These are phyloP conservation scores for Dynastes grantii DNA, from an alignment of 2,888 invertebrate genomes.

Conservation along the genomic window DNA sequence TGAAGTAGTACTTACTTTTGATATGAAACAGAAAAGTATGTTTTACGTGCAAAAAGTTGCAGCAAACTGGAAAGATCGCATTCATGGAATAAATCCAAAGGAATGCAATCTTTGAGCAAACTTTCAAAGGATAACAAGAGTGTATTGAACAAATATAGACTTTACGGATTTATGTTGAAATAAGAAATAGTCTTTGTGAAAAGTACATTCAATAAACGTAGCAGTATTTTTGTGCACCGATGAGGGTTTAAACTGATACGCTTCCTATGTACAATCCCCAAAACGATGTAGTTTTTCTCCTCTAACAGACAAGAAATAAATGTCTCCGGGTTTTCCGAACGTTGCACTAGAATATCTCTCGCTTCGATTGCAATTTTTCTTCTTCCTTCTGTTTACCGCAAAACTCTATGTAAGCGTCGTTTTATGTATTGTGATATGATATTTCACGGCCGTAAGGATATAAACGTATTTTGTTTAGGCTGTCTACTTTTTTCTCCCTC, in stretches of 20 bases:
- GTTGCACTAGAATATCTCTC: slow-evolving; percentile 17
- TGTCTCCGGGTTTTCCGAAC: slow-evolving; percentile 8
- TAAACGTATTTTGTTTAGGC: slow-evolving; percentile 22
- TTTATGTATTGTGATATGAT: background rate
- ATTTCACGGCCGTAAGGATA: slow-evolving; percentile 2
- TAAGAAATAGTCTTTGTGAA: slow-evolving; percentile 9
- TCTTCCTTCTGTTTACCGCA: background rate
- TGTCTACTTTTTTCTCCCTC: slow-evolving; percentile 1
- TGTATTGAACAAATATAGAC: slow-evolving; percentile 20
- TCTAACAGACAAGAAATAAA: slow-evolving; percentile 15
- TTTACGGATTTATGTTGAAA: slow-evolving; percentile 7
- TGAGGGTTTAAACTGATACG: slow-evolving; percentile 21
- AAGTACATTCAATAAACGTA: slow-evolving; percentile 13
- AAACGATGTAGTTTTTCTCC: slow-evolving; percentile 15
- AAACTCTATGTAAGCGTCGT: background rate
- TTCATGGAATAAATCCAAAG: background rate
- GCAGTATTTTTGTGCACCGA: background rate
- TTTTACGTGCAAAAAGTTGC: too few species aligned
- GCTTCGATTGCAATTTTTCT: slow-evolving; percentile 31
- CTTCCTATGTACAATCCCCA: background rate
- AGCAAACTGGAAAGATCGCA: too few species aligned
- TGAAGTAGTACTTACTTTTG: too few species aligned
- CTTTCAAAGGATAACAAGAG: background rate
- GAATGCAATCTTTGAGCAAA: background rate
- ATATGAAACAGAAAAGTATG: too few species aligned